Conservation (phyloP, 2,113 vertebrate species). For the Sorex fumeus region DNA sequence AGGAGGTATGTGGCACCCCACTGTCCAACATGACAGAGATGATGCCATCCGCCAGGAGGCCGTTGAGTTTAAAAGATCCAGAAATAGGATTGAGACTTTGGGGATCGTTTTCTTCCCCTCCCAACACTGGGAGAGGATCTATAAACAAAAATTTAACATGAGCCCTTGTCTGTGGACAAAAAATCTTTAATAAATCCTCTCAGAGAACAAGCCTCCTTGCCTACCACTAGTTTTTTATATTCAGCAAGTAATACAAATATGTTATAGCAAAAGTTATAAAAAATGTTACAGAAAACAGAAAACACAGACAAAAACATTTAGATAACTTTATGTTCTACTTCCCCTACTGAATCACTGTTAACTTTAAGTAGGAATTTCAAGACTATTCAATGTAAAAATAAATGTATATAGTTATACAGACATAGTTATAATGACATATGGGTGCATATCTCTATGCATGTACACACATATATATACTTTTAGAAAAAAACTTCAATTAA, state of each 20-base stretch:
- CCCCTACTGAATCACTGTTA: conserved; percentile 49
- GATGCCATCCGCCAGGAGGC: not conserved
- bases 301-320: conserved; percentile 58
- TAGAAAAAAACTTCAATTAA: conserved; percentile 23
- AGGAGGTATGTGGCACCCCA: not conserved
- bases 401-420: not conserved
- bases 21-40: not conserved
- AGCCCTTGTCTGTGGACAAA: conserved; percentile 21
- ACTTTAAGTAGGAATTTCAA: conserved; percentile 17
- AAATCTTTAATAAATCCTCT: conserved; percentile 54
- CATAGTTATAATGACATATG: not conserved
- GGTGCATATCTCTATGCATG: not conserved
- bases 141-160: conserved; percentile 52
- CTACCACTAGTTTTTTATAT: conserved; percentile 32
- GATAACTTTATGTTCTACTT: conserved; percentile 30
- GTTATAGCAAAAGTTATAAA: conserved; percentile 17
- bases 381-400: conserved; percentile 24
- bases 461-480: not conserved
- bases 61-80: not conserved
- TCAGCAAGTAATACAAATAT: conserved; percentile 53
- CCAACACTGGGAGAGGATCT: not conserved
- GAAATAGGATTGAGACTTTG: conserved; percentile 58
- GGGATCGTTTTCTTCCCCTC: not conserved
- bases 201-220: conserved; percentile 41
- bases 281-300: conserved; percentile 30